Conservation (phyloP, 2,797 vertebrate species). For the Poeciliopsis turneri region DNA sequence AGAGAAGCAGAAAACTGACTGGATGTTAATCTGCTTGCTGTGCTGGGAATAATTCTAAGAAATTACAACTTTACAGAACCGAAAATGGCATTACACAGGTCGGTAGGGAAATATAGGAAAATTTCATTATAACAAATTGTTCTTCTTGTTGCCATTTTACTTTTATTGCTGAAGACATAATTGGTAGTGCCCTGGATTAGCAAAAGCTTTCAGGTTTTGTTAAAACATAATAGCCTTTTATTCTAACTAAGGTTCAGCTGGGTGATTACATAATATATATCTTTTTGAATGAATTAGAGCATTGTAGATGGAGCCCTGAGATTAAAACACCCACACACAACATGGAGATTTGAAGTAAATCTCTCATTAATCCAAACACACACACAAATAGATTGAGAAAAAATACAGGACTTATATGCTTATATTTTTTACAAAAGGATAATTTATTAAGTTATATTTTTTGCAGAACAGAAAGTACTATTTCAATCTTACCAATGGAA, state of each 20-base stretch:
- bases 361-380: conserved; percentile 25
- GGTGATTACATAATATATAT: conserved; percentile 20
- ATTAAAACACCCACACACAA: conserved; percentile 52
- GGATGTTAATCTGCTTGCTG: not conserved
- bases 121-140: not conserved
- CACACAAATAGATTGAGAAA: not conserved
- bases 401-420: conserved; percentile 6
- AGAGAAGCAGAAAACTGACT: not conserved
- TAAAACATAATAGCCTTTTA: not conserved
- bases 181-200: not conserved
- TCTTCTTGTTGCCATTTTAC: not conserved
- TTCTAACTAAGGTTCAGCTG: conserved; percentile 4
- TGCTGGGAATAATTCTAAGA: not conserved
- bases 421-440: not conserved
- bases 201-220: not conserved
- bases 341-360: conserved; percentile 29
- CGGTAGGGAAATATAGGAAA: not conserved
- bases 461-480: conserved; percentile 17
- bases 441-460: conserved; percentile 17
- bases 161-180: not conserved
- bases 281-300: conserved; percentile 43
- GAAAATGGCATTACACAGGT: not conserved
- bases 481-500: conserved; percentile 53
- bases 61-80: not conserved
- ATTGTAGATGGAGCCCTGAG: conserved; percentile 30